Evolutionary conservation across 2,888 invertebrate genomes (phyloP).

Genomic region (Caenorhabditis sp.): DNA sequence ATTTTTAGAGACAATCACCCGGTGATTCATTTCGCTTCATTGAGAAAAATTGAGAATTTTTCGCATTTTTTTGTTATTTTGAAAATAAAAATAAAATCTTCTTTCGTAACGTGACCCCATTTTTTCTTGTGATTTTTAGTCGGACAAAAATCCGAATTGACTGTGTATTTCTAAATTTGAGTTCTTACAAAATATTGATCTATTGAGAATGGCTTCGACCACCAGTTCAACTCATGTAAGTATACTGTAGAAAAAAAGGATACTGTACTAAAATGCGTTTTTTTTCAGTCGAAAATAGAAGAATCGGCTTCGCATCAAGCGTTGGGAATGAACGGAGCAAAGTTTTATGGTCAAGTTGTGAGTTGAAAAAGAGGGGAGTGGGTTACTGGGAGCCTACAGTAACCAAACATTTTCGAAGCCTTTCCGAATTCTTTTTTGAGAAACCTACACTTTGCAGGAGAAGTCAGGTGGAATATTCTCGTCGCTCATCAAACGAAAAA

Average conservation of each 20-base stretch:
- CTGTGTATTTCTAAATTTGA: too few species aligned
- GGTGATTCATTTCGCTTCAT: background rate
- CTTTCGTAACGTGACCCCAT: background rate
- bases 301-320: background rate
- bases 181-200: too few species aligned
- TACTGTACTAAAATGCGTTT: background rate
- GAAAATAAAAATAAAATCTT: background rate
- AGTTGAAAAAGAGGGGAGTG: too few species aligned
- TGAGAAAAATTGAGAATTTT: constrained; percentile 1
- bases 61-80: background rate
- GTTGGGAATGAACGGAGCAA: background rate
- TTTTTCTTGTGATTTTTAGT: background rate
- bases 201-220: too few species aligned
- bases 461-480: background rate
- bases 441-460: too few species aligned
- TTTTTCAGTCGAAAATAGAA: background rate
- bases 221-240: too few species aligned
- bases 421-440: too few species aligned
- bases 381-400: too few species aligned
- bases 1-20: constrained; percentile 1
- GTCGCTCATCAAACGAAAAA: background rate
- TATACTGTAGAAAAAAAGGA: too few species aligned
- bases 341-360: background rate
- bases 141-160: background rate
- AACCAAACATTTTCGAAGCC: too few species aligned